These are phyloP conservation scores for Forbesichthys agassizii DNA, from an alignment of 2,113 vertebrate genomes.

Conservation along the genomic window DNA sequence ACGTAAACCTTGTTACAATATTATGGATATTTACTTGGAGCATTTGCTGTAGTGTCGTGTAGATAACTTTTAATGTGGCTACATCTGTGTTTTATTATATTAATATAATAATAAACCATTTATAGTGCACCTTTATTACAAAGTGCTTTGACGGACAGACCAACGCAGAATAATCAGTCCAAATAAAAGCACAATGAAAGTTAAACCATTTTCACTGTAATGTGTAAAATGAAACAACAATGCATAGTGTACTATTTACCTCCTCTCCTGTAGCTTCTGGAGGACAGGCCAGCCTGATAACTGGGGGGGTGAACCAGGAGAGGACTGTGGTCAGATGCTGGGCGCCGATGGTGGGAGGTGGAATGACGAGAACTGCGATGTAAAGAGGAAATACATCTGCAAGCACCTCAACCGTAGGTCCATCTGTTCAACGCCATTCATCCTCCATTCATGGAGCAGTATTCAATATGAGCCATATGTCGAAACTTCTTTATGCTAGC, in stretches of 20 bases:
- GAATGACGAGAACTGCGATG: slow-evolving; percentile 72
- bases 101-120: too few relatives aligned
- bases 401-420: slow-evolving; percentile 69
- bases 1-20: slow-evolving; percentile 26
- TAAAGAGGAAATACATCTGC: slow-evolving; percentile 70
- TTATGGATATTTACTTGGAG: neutral
- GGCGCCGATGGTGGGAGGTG: slow-evolving; percentile 60
- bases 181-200: too few relatives aligned
- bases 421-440: neutral
- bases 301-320: slow-evolving; percentile 45
- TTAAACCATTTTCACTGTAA: too few relatives aligned
- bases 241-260: neutral
- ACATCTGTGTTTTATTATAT: too few relatives aligned
- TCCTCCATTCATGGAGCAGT: too few relatives aligned
- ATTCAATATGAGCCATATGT: too few relatives aligned
- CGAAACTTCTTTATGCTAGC: too few relatives aligned
- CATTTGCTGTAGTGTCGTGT: neutral
- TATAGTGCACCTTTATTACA: too few relatives aligned
- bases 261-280: slow-evolving; percentile 64
- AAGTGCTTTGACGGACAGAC: too few relatives aligned
- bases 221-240: too few relatives aligned
- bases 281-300: slow-evolving; percentile 72
- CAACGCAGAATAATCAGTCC: too few relatives aligned
- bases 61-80: neutral
- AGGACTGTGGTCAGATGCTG: slow-evolving; percentile 58